Evolutionary conservation across 2,797 vertebrate species (phyloP), one percentile per base, ranked within the genome.

Genomic region (Bucorvus abyssinicus): DNA sequence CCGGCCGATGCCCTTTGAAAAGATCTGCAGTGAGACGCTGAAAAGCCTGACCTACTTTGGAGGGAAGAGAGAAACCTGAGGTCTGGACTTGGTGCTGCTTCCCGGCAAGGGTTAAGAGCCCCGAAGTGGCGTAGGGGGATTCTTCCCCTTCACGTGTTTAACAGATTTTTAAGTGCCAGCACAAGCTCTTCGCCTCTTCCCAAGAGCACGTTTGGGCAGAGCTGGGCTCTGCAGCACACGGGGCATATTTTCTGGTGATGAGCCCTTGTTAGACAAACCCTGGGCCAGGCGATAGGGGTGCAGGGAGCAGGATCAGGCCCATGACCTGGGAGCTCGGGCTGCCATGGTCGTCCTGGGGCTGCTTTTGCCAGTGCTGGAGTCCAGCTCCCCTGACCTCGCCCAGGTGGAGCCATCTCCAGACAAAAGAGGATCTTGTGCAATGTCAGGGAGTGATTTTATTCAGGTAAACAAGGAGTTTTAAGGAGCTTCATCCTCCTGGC

Each of bases 41-140:
- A 52, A 65, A 70, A 95, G 79, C 94, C 83, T 93, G 93, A 96
- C 95, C 91, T 96, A 84, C 93, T 96, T 95, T 80, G 90, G 92
- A 96, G 64, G 29, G 60, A 79, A 38, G 86, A 93, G 75, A 96
- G 53, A 82, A 95, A 67, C n/a, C 45, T 0, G 19, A 93, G 67
- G 75, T 83, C 88, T 93, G 92, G 81, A 68, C 61, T 71, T 69
- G 6, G 30, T 1, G 14, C 70, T 78, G 71, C 84, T 59, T 75
- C 74, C 44, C 73, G 34, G 79, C 59, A 75, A 75, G 92, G 89
- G 92, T 94, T 94, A 95, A 93, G 53, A 83, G 69, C 55, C 34
- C 18, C 59, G 32, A 3, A 75, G 16, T 5, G 44, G 68, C 10
- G 23, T 69, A 50, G 61, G 63, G 52, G 4, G 3, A 44, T 77